phyloP scores from a whole-genome alignment of 2,113 vertebrate species.

The Pandion haliaetus region DNA sequence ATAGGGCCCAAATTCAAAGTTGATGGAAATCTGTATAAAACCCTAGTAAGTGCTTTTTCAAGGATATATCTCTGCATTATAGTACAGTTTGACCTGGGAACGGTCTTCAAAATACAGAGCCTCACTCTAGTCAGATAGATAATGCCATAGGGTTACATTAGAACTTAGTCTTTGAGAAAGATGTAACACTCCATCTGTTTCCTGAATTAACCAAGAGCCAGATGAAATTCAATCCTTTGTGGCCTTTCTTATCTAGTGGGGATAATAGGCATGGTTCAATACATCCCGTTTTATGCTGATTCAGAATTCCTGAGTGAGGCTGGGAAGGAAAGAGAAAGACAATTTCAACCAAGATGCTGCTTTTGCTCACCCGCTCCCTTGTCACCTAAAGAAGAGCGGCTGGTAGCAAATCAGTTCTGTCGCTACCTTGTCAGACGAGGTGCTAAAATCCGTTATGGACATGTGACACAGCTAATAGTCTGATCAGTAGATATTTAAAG shows the following conservation, averaged over 20 bases:
- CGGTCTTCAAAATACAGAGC: background rate
- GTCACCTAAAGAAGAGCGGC: background rate
- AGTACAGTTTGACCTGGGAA: background rate
- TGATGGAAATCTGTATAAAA: background rate
- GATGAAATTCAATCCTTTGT: constrained; percentile 28
- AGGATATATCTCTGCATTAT: background rate
- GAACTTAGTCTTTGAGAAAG: background rate
- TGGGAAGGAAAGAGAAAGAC: background rate
- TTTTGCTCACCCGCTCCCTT: background rate
- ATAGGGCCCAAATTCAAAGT: background rate
- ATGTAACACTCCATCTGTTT: constrained; percentile 46
- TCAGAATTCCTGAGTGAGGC: constrained; percentile 2
- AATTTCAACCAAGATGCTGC: background rate
- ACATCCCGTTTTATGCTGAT: background rate
- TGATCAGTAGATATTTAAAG: background rate
- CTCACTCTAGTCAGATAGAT: background rate
- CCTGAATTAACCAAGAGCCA: constrained; percentile 18
- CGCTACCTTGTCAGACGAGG: background rate
- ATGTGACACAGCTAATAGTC: background rate
- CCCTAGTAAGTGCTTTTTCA: background rate
- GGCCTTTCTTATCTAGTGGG: constrained; percentile 10
- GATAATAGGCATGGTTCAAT: constrained; percentile 40
- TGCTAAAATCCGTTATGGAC: background rate
- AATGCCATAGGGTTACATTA: background rate
- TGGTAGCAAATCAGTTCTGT: background rate